A percentile compares a stretch with the other conserved stretches of the same genome.
Evolutionary conservation across 1,140 invertebrate genomes (phyloP).

Genomic region (Heliothis virescens): DNA sequence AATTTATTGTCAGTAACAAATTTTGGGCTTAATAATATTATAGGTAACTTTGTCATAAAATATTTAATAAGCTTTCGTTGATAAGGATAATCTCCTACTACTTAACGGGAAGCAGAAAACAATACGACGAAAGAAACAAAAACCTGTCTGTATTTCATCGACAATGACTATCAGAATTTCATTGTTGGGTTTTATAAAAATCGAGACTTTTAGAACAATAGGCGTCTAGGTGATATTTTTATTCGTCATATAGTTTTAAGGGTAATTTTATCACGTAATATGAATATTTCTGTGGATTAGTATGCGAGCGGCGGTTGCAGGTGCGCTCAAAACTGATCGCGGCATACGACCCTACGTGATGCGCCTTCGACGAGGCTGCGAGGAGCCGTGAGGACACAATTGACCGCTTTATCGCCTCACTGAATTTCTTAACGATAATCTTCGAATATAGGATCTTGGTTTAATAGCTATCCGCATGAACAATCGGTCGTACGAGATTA

Average conservation of each 20-base stretch:
- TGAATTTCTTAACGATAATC: conserved; percentile 35
- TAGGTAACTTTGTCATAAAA: background rate
- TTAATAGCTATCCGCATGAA: background rate
- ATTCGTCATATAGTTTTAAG: conserved; percentile 31
- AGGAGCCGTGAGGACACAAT: conserved; percentile 23
- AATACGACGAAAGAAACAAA: background rate
- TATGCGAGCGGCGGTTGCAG: conserved; percentile 50
- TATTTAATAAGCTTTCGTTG: background rate
- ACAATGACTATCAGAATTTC: background rate
- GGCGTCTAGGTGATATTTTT: conserved; percentile 1
- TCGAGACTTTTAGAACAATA: background rate
- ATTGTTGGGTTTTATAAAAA: background rate
- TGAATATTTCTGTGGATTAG: conserved; percentile 56
- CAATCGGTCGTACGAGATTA: background rate
- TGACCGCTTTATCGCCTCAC: conserved; percentile 39
- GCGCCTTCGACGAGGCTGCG: conserved; percentile 35
- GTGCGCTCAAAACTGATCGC: conserved; percentile 46
- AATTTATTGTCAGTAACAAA: background rate
- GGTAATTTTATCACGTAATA: conserved; percentile 58
- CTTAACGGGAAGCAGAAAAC: background rate
- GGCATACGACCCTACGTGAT: conserved; percentile 41
- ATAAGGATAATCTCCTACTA: background rate
- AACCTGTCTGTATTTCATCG: background rate
- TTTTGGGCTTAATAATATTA: background rate
- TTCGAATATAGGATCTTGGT: background rate